phyloP scores from a whole-genome alignment of 2,888 invertebrate genomes.

The Nycteola revayana region DNA sequence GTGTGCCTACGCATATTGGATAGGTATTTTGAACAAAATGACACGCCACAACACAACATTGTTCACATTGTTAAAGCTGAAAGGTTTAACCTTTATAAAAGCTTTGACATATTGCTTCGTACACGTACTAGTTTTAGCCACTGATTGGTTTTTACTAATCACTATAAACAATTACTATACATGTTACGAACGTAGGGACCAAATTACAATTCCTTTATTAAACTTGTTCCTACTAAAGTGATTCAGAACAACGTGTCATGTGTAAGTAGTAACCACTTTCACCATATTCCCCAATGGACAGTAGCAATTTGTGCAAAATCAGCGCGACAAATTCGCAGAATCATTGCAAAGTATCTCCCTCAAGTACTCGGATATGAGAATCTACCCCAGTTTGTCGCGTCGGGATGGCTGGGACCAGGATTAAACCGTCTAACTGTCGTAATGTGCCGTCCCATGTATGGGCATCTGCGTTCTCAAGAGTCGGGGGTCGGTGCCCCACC shows the following conservation, averaged over 20 bases:
- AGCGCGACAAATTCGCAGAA: slow-evolving; percentile 16
- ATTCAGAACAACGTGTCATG: no score
- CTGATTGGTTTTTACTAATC: no score
- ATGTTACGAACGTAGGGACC: no score
- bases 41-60: slow-evolving; percentile 1
- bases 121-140: no score
- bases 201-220: no score
- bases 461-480: slow-evolving; percentile 66
- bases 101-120: neutral
- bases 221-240: no score
- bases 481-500: slow-evolving; percentile 53
- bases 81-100: neutral
- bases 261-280: no score
- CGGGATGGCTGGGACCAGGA: slow-evolving; percentile 35
- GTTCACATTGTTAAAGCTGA: slow-evolving; percentile 6
- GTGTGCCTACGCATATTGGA: slow-evolving; percentile 4
- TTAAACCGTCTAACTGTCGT: slow-evolving; percentile 49
- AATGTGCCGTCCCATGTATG: slow-evolving; percentile 51
- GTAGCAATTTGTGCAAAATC: slow-evolving; percentile 16
- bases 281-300: no score
- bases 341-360: slow-evolving; percentile 21
- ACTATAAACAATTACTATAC: no score
- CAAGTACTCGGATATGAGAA: slow-evolving; percentile 29
- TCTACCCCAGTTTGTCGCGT: slow-evolving; percentile 31
- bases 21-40: slow-evolving; percentile 4